Evolutionary conservation across 2,888 invertebrate species (phyloP), one percentile per base, ranked within the genome.

Genomic region (Heliconius charithonia): DNA sequence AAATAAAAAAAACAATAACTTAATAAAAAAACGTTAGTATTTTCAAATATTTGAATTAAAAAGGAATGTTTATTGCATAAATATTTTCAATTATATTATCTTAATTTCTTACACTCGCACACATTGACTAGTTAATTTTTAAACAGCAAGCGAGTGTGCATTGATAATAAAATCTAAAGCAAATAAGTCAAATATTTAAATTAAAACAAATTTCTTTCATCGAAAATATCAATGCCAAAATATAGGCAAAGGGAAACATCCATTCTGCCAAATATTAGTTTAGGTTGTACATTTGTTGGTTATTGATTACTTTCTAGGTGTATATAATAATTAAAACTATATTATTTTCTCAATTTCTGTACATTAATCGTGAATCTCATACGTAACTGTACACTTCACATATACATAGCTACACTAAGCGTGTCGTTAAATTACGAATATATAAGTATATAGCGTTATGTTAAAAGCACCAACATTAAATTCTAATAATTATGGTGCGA

Each of bases 331-430:
- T 71, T 13, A 73, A 79, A 79, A 81, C 80, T 74, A 75, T 75
- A 71, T 37, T 72, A 45, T 41, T 81, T 82, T 77, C 77, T 83
- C 81, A 83, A 84, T 87, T 84, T 88, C 89, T 91, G 90, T 92
- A 92, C 89, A 92, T 88, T 89, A 86, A 88, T 85, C 85, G 87
- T 87, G 89, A 95, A 95, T 95, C 94, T 95, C 94, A 95, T 92
- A 90, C 91, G 94, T 95, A 95, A 95, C 94, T 94, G 94, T 95
- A 94, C 93, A 94, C 86, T 89, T 83, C 89, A 89, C 87, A 87
- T 82, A 83, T 76, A 76, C 45, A 83, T 80, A 85, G 78, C 79
- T 81, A 83, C 83, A 85, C 79, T 82, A 41, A 67, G 71, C 51
- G 63, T 37, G 51, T 59, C 27, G 41, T 79, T 63, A 80, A 70